Conservation (phyloP, 2,888 invertebrate species). For the Dicyrtoma fusca region DNA sequence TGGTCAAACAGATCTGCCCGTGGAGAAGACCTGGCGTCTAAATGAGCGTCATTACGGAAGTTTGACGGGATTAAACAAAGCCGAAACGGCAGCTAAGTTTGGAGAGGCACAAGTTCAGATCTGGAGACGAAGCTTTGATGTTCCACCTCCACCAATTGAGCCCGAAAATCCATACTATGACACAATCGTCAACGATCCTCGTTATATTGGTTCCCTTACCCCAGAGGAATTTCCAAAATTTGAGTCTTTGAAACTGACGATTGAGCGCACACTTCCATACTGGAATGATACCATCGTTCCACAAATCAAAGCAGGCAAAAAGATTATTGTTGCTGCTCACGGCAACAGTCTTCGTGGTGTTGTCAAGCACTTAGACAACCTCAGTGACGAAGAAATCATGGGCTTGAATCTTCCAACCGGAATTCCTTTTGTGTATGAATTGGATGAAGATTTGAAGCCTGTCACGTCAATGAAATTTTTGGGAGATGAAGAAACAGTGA, state of each 20-base stretch:
- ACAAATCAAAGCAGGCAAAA: slow-evolving; percentile 78
- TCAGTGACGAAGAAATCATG: slow-evolving; percentile 74
- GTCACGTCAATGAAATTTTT: slow-evolving; percentile 74
- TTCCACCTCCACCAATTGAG: slow-evolving; percentile 80
- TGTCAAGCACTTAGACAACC: slow-evolving; percentile 80
- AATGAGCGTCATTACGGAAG: slow-evolving; percentile 88
- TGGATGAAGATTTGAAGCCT: slow-evolving; percentile 72
- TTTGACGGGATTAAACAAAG: slow-evolving; percentile 81
- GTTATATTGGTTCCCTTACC: slow-evolving; percentile 71
- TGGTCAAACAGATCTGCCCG: slow-evolving; percentile 69
- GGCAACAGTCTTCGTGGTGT: slow-evolving; percentile 84
- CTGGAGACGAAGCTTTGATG: slow-evolving; percentile 83
- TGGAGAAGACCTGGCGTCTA: slow-evolving; percentile 77
- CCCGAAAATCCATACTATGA: slow-evolving; percentile 74
- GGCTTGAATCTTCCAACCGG: slow-evolving; percentile 77
- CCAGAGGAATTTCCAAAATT: slow-evolving; percentile 76
- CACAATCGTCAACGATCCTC: slow-evolving; percentile 73
- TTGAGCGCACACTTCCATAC: slow-evolving; percentile 79
- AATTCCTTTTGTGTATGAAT: slow-evolving; percentile 77
- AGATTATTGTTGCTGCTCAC: slow-evolving; percentile 80
- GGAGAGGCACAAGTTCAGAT: slow-evolving; percentile 83
- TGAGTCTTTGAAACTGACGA: slow-evolving; percentile 81
- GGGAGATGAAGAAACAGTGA: slow-evolving; percentile 75
- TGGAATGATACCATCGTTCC: slow-evolving; percentile 85
- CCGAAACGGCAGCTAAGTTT: slow-evolving; percentile 81